Evolutionary conservation across 2,113 vertebrate species (phyloP).

Genomic region (Saguinus imperator): DNA sequence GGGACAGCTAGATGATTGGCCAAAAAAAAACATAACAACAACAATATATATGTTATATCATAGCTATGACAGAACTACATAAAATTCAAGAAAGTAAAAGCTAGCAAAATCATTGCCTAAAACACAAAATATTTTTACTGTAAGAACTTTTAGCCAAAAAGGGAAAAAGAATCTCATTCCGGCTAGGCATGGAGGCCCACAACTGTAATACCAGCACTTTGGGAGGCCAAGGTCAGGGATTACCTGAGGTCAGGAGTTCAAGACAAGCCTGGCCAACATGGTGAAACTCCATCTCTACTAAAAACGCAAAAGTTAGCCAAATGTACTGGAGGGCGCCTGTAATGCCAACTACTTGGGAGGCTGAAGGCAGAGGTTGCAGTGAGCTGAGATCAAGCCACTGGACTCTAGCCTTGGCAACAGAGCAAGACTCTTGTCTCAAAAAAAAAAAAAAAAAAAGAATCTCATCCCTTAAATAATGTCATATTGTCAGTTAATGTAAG

Average conservation of each 20-base stretch:
- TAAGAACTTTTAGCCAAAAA: constrained; percentile 22
- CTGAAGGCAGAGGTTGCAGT: no score
- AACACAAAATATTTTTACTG: constrained; percentile 23
- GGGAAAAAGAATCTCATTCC: not conserved
- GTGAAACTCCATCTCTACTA: no score
- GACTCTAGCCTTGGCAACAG: no score
- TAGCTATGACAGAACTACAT: not conserved
- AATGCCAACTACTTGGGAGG: no score
- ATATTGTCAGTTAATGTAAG: not conserved
- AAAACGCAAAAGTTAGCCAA: no score
- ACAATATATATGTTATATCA: not conserved
- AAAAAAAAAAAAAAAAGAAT: not conserved
- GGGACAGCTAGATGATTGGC: constrained; percentile 92
- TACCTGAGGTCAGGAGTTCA: no score
- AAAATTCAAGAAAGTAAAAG: constrained; percentile 48
- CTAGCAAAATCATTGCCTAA: constrained; percentile 17
- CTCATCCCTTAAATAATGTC: not conserved
- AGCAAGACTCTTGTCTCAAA: not conserved
- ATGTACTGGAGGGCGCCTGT: no score
- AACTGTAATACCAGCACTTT: no score
- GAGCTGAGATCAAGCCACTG: no score
- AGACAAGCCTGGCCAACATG: no score
- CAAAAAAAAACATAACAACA: not conserved
- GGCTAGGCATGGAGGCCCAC: no score
- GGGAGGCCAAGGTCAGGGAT: no score